Evolutionary conservation across 2,797 vertebrate species (phyloP).

Genomic region (Sebastes matsubarae): DNA sequence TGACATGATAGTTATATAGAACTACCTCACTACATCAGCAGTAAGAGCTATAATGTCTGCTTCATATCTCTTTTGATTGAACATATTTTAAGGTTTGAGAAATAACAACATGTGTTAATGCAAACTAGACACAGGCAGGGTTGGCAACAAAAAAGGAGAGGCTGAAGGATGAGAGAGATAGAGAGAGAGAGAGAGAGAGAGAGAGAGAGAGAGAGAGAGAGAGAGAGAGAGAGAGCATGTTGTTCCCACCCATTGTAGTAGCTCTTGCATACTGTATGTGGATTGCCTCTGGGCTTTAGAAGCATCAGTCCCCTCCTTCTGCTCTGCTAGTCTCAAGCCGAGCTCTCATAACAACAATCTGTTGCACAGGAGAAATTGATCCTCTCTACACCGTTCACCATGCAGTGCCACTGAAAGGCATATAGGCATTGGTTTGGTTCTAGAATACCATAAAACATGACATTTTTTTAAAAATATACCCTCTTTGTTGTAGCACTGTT

Average conservation of each 20-base stretch:
- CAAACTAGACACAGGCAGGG: not conserved
- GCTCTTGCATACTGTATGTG: slow-evolving; percentile 14
- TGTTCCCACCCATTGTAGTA: slow-evolving; percentile 43
- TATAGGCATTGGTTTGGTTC: not conserved
- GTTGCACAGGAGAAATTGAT: not conserved
- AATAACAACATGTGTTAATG: not conserved
- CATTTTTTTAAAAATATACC: not conserved
- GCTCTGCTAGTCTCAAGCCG: not conserved
- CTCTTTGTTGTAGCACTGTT: not conserved
- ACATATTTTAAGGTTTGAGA: not conserved
- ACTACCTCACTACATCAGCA: not conserved
- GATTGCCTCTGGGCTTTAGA: slow-evolving; percentile 2
- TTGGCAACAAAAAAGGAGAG: not conserved
- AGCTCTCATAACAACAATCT: slow-evolving; percentile 19
- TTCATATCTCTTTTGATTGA: not conserved
- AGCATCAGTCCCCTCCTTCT: not conserved
- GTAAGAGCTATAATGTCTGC: not conserved
- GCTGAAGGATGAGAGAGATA: not conserved
- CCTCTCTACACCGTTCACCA: not conserved
- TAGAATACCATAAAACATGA: not conserved
- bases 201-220: not conserved
- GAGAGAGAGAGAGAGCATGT: slow-evolving; percentile 1
- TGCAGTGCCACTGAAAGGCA: not conserved
- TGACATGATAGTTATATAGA: not conserved
- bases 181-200: not conserved